A percentile compares a stretch with the other conserved stretches of the same genome.
phyloP scores from a whole-genome alignment of 2,797 vertebrate species.

The Miichthys miiuy region DNA sequence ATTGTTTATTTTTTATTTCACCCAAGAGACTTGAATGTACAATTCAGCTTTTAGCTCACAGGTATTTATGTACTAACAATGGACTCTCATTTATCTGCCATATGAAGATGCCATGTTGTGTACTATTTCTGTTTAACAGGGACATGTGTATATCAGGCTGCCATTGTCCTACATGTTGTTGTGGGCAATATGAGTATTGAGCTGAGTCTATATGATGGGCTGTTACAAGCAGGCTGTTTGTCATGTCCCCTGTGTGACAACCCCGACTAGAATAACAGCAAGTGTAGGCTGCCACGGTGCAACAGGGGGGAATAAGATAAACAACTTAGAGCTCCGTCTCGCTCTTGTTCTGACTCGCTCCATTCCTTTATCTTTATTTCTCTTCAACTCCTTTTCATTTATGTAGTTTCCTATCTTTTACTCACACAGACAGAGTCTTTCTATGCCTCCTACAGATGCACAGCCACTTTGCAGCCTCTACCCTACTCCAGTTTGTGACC shows the following conservation, averaged over 20 bases:
- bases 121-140: constrained; percentile 12
- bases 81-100: constrained; percentile 3
- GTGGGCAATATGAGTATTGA: constrained; percentile 23
- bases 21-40: background rate
- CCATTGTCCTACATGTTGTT: background rate
- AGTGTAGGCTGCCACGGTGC: constrained; percentile 7
- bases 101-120: background rate
- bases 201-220: constrained; percentile 12
- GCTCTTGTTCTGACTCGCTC: background rate
- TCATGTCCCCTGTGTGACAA: constrained; percentile 57
- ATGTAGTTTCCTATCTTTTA: constrained; percentile 17
- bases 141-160: constrained; percentile 21
- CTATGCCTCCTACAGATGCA: constrained; percentile 32
- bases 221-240: constrained; percentile 34
- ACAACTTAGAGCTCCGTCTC: constrained; percentile 31
- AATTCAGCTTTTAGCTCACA: background rate
- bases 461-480: constrained; percentile 46
- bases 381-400: constrained; percentile 26
- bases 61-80: background rate
- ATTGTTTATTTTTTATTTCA: too few relatives aligned
- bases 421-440: constrained; percentile 9
- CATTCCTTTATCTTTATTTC: constrained; percentile 3
- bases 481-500: constrained; percentile 64
- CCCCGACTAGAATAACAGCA: constrained; percentile 43
- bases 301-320: constrained; percentile 37